Conservation (phyloP, 2,113 vertebrate genomes). For the Gopherus flavomarginatus region DNA sequence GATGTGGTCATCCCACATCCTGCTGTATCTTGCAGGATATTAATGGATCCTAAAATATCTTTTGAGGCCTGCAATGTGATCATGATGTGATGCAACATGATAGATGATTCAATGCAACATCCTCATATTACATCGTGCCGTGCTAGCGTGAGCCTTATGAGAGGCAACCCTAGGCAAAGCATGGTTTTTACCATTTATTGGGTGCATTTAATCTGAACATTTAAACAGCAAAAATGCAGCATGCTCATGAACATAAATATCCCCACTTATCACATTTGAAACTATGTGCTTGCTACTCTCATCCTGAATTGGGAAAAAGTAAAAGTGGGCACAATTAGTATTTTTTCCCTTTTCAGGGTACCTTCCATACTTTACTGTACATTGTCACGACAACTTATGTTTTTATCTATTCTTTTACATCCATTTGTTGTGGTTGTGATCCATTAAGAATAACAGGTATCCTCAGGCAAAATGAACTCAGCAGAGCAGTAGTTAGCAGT, state of each 20-base stretch:
- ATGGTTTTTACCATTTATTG: neutral
- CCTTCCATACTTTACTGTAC: neutral
- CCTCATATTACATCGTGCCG: neutral
- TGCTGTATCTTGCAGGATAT: conserved; percentile 3
- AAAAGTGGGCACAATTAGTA: neutral
- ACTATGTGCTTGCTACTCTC: neutral
- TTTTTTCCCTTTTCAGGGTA: neutral
- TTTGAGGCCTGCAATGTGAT: neutral
- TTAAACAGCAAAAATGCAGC: neutral
- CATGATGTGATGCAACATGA: neutral
- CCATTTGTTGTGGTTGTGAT: neutral
- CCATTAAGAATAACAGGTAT: neutral
- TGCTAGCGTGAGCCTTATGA: neutral
- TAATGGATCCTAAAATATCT: conserved; percentile 33
- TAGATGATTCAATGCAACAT: neutral
- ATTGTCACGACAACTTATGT: neutral
- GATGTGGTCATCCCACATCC: neutral
- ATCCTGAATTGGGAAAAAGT: neutral
- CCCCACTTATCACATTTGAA: neutral
- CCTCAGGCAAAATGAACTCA: neutral
- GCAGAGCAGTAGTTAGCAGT: neutral
- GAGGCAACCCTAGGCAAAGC: neutral
- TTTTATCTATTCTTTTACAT: neutral
- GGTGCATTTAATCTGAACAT: neutral
- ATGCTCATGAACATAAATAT: neutral